A percentile compares a stretch with the other conserved stretches of the same genome.
These are phyloP conservation scores for Psilanteris sp. DNA, from an alignment of 1,140 invertebrate species.

Conservation along the genomic window DNA sequence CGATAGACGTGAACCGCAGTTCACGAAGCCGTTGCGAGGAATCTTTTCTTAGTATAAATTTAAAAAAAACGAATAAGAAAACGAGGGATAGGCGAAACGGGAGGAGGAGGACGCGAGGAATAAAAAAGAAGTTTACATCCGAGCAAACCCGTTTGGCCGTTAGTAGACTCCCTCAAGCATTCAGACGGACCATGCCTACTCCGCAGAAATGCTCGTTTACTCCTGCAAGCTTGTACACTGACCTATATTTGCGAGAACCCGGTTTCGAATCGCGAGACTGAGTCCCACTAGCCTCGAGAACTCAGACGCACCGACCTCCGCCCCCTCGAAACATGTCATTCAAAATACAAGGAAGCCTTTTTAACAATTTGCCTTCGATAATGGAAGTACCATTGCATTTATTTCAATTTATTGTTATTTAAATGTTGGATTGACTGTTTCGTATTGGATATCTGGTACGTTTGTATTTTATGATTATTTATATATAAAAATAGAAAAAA, in stretches of 20 bases:
- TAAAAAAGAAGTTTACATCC: conserved; percentile 65
- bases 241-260: conserved; percentile 78
- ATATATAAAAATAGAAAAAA: no score
- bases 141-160: conserved; percentile 78
- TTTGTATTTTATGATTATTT: no score
- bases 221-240: conserved; percentile 76
- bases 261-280: conserved; percentile 69
- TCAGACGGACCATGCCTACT: conserved; percentile 40
- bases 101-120: conserved; percentile 18
- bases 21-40: conserved; percentile 35
- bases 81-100: neutral
- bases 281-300: conserved; percentile 71
- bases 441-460: no score
- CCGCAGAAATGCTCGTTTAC: conserved; percentile 66
- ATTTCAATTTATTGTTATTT: no score
- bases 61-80: conserved; percentile 21
- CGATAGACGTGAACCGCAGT: conserved; percentile 18
- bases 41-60: conserved; percentile 54
- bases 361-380: conserved; percentile 2
- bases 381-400: no score
- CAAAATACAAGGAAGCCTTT: conserved; percentile 25
- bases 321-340: conserved; percentile 40
- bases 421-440: no score
- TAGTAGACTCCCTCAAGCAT: conserved; percentile 65
- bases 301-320: conserved; percentile 44